These are phyloP conservation scores for Steinernema carpocapsae DNA, from an alignment of 2,888 invertebrate genomes.

Conservation along the genomic window DNA sequence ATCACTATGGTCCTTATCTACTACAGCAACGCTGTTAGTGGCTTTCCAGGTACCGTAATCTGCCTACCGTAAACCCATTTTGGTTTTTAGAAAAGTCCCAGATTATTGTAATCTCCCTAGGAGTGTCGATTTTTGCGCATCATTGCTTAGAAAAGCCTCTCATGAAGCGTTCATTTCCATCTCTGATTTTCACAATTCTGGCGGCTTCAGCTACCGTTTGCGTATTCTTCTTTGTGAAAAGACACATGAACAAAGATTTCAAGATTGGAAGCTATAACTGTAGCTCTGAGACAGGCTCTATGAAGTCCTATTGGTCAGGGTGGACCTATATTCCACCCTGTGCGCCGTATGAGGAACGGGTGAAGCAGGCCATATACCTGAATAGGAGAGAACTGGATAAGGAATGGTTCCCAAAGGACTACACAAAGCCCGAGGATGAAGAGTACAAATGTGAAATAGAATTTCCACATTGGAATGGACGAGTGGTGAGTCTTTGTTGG, in stretches of 20 bases:
- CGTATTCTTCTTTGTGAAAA: neutral
- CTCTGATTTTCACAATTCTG: neutral
- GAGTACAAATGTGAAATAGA: constrained; percentile 4
- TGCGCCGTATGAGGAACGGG: neutral
- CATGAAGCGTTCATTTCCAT: neutral
- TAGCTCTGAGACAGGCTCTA: neutral
- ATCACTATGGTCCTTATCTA: neutral
- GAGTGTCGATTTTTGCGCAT: neutral
- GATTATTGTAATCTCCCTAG: constrained; percentile 4
- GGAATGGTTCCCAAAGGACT: neutral
- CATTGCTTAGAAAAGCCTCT: constrained; percentile 11
- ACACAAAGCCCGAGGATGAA: neutral
- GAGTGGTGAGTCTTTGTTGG: neutral
- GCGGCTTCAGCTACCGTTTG: neutral
- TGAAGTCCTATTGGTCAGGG: neutral
- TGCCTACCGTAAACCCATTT: neutral
- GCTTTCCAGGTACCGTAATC: neutral
- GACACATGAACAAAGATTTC: neutral
- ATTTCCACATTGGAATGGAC: neutral
- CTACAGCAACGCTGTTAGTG: neutral
- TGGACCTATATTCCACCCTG: constrained; percentile 16
- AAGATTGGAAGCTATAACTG: neutral
- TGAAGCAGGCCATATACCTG: constrained; percentile 21
- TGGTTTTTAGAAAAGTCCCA: neutral
- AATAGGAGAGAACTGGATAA: neutral